phyloP scores from a whole-genome alignment of 2,797 vertebrate species.

The Microchirus variegatus region DNA sequence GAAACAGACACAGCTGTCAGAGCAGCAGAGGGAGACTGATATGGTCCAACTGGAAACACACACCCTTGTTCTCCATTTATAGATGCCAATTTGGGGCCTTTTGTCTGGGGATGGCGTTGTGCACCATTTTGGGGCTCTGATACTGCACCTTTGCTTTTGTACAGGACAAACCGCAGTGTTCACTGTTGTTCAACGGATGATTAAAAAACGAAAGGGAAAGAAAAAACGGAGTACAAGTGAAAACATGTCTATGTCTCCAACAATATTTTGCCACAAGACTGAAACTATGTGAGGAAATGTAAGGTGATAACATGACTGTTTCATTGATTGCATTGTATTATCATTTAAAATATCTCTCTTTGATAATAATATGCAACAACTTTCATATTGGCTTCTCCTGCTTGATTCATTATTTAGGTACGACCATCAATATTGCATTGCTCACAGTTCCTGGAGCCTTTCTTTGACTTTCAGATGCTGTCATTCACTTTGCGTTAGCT shows the following conservation, averaged over 20 bases:
- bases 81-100: conserved; percentile 69
- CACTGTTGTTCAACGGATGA: conserved; percentile 40
- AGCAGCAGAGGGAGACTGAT: conserved; percentile 44
- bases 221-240: conserved; percentile 29
- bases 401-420: conserved; percentile 62
- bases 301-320: conserved; percentile 3
- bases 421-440: conserved; percentile 58
- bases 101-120: conserved; percentile 53
- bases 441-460: conserved; percentile 38
- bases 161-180: conserved; percentile 27
- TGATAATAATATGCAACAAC: conserved; percentile 14
- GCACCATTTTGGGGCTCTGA: conserved; percentile 44
- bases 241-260: conserved; percentile 23
- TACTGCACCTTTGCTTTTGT: conserved; percentile 44
- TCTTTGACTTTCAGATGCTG: conserved; percentile 48
- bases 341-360: conserved; percentile 10
- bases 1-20: conserved; percentile 65
- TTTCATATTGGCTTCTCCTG: conserved; percentile 37
- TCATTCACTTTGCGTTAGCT: conserved; percentile 14
- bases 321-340: conserved; percentile 25
- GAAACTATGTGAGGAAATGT: conserved; percentile 16
- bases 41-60: conserved; percentile 42
- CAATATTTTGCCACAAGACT: conserved; percentile 16
- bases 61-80: conserved; percentile 49
- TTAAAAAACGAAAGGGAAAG: conserved; percentile 41